Evolutionary conservation across 2,888 invertebrate genomes (phyloP).

Genomic region (Tetragonula carbonaria): DNA sequence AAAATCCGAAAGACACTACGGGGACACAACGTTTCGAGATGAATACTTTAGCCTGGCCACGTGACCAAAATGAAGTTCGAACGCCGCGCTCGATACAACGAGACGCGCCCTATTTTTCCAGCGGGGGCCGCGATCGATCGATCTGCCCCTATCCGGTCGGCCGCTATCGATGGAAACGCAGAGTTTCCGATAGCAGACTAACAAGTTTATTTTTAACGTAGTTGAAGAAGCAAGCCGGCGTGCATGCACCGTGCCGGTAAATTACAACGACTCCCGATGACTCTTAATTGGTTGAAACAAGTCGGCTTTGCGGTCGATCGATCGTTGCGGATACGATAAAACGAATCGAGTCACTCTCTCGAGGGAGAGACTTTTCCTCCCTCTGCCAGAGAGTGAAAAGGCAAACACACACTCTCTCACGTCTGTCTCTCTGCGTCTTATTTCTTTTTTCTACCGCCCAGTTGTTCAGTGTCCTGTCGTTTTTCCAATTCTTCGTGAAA

Average conservation of each 20-base stretch:
- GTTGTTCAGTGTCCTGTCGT: too few species aligned
- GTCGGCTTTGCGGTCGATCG: constrained; percentile 13
- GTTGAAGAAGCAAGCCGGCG: constrained; percentile 42
- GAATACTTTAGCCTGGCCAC: neutral
- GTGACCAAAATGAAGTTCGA: constrained; percentile 50
- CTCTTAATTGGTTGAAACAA: constrained; percentile 41
- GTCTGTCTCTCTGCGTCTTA: neutral
- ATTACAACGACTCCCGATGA: constrained; percentile 30
- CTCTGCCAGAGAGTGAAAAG: too few species aligned
- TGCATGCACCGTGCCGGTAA: constrained; percentile 29
- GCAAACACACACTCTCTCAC: neutral
- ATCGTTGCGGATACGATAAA: neutral
- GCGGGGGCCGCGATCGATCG: constrained; percentile 43
- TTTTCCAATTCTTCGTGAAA: neutral
- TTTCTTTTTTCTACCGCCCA: neutral
- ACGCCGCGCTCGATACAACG: neutral
- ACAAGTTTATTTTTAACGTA: constrained; percentile 57
- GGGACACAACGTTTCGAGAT: neutral
- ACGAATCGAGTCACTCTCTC: neutral
- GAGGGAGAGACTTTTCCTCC: too few species aligned
- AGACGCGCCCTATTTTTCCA: constrained; percentile 54
- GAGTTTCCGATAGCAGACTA: constrained; percentile 42
- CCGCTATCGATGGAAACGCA: constrained; percentile 27
- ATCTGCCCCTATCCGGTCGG: constrained; percentile 28
- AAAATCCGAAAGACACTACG: too few species aligned